Conservation (phyloP, 2,888 invertebrate genomes). For the Orthonevra nobilis region DNA sequence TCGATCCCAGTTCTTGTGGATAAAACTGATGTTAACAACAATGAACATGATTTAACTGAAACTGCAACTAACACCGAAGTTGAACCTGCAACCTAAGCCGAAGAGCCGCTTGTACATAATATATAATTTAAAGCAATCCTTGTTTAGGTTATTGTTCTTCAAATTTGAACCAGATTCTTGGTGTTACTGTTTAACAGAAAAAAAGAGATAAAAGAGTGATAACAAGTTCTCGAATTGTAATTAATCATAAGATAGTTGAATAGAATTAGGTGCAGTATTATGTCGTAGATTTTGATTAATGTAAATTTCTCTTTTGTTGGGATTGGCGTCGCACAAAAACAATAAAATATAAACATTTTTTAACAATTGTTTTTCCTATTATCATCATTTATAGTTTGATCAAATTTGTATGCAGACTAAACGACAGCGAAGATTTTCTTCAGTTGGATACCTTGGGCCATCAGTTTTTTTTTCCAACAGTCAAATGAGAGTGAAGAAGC, state of each 20-base stretch:
- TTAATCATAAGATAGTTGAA: conserved; percentile 23
- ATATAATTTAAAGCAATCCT: too few species aligned
- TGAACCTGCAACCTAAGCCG: conserved; percentile 56
- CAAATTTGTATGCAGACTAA: too few species aligned
- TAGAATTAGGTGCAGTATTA: conserved; percentile 71
- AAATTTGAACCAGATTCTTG: conserved; percentile 33
- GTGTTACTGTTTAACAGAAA: too few species aligned
- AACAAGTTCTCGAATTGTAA: too few species aligned
- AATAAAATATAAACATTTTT: too few species aligned
- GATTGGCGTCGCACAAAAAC: not conserved
- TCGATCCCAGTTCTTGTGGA: conserved; percentile 12
- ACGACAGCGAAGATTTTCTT: too few species aligned
- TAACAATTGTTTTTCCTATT: too few species aligned
- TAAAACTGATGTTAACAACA: conserved; percentile 69
- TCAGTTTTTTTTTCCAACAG: too few species aligned
- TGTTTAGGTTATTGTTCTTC: conserved; percentile 34
- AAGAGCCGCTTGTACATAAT: not conserved
- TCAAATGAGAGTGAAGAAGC: too few species aligned
- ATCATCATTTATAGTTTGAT: too few species aligned
- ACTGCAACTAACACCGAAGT: conserved; percentile 55
- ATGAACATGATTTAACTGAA: conserved; percentile 37
- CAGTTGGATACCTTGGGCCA: too few species aligned
- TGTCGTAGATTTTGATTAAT: conserved; percentile 39
- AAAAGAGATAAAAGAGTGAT: too few species aligned
- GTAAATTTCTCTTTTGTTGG: conserved; percentile 11